Evolutionary conservation across 2,888 invertebrate species (phyloP).

Genomic region (Torymus tubicola): DNA sequence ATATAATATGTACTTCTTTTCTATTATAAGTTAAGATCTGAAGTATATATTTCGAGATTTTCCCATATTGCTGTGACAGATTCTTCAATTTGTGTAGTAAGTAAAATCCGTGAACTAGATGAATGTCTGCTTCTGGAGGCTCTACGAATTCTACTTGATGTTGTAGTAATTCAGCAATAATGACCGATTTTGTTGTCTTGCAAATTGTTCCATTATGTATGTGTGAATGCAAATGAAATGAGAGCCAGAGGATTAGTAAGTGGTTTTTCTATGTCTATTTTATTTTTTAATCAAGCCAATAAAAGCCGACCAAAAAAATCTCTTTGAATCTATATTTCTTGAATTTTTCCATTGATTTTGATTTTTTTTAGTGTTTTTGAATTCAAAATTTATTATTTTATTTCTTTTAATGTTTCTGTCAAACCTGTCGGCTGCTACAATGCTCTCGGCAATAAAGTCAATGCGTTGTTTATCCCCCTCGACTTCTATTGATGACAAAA

Average conservation of each 20-base stretch:
- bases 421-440: slow-evolving; percentile 60
- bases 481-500: slow-evolving; percentile 62
- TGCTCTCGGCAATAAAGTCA: slow-evolving; percentile 59
- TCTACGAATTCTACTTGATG: slow-evolving; percentile 59
- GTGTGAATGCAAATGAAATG: slow-evolving; percentile 63
- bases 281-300: slow-evolving; percentile 60
- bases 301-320: slow-evolving; percentile 62
- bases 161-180: slow-evolving; percentile 59
- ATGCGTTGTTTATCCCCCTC: slow-evolving; percentile 60
- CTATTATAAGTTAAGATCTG: slow-evolving; percentile 60
- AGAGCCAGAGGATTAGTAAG: slow-evolving; percentile 64
- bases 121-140: slow-evolving; percentile 61
- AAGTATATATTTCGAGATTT: slow-evolving; percentile 59
- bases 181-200: slow-evolving; percentile 62
- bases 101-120: slow-evolving; percentile 64
- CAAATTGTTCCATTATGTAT: slow-evolving; percentile 63
- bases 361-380: slow-evolving; percentile 60
- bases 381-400: slow-evolving; percentile 60
- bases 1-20: slow-evolving; percentile 65
- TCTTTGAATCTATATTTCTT: slow-evolving; percentile 62
- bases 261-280: slow-evolving; percentile 63
- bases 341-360: slow-evolving; percentile 62
- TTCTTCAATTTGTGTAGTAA: slow-evolving; percentile 62
- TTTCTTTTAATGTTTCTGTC: slow-evolving; percentile 64
- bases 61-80: slow-evolving; percentile 60